Evolutionary conservation across 1,140 invertebrate genomes (phyloP).

Genomic region (Drosophila melanica): DNA sequence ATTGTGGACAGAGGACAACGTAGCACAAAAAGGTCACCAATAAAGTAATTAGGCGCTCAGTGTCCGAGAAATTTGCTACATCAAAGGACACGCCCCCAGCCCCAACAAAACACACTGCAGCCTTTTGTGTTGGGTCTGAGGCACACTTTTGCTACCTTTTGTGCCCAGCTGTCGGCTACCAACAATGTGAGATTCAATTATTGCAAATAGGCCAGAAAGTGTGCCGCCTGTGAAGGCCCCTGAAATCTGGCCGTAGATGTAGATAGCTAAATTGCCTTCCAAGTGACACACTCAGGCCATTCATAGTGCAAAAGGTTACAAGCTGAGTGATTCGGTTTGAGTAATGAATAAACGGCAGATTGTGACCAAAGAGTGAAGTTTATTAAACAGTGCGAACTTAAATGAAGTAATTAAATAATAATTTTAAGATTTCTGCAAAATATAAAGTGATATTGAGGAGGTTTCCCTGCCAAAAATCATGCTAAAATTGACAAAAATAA

Average conservation of each 20-base stretch:
- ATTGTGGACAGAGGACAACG: neutral
- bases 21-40: slow-evolving; percentile 70
- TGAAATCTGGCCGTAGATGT: slow-evolving; percentile 46
- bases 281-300: slow-evolving; percentile 45
- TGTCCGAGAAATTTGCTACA: slow-evolving; percentile 80
- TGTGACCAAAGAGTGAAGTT: neutral
- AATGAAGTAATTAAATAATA: neutral
- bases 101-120: slow-evolving; percentile 35
- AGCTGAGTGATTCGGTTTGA: slow-evolving; percentile 38
- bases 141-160: slow-evolving; percentile 48
- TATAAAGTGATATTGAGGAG: no score
- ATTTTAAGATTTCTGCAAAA: neutral
- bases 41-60: slow-evolving; percentile 81
- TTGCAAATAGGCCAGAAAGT: slow-evolving; percentile 49
- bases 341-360: slow-evolving; percentile 29
- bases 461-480: no score
- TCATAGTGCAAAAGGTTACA: slow-evolving; percentile 26
- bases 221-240: slow-evolving; percentile 35
- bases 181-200: slow-evolving; percentile 66
- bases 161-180: slow-evolving; percentile 28
- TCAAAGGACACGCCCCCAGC: slow-evolving; percentile 58
- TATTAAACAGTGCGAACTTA: neutral
- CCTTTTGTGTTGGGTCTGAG: slow-evolving; percentile 56
- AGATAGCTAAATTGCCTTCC: slow-evolving; percentile 52
- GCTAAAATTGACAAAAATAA: no score